Base-by-base conservation (phyloP, 1,140 invertebrate genomes). In the Mercenaria mercenaria region DNA sequence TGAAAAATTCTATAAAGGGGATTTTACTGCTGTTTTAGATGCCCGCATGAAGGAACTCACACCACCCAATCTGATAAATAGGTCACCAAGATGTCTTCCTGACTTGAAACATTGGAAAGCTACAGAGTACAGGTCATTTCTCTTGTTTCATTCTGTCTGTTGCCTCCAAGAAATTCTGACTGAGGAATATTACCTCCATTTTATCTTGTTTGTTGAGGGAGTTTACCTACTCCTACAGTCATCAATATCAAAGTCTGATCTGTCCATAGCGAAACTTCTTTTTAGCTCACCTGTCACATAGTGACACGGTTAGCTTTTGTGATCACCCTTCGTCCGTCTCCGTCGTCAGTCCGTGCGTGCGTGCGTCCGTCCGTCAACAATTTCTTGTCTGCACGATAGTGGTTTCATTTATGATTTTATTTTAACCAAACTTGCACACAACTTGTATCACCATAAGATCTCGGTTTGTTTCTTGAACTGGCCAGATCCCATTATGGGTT, bases 41-140 rank as follows among this genome's bases (percentile, higher is more conserved):
- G 82, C 43, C 23, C 61, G 64, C 37, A 69, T 84, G 29, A 72
- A 47, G 20, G 47, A n/a, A 72, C 23, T 84, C 29, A 50, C 59
- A 50, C 34, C 64, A 32, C 61, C 61, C 47, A 50, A 47, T 72
- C 26, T 72, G 20, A 67, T 84, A 47, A 67, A 61, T n/a, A 41
- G 82, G 13, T 50, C 64, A 72, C 82, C 82, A 47, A 67, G 64
- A 69, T 43, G 47, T 50, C 37, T 84, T 47, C 43, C 37, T 47
- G 82, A 84, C 6, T 50, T 67, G 41, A 64, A 39, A 41, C 59
- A 72, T 39, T 84, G 82, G 82, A 84, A 84, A 72, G 82, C 82
- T 67, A 29, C 82, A 47, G 82, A 84, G 47, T 72, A 43, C 67
- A 84, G 64, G 64, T 67, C 82, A 84, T 84, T 84, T 84, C 43